These are phyloP conservation scores for Poecilia wingei DNA, from an alignment of 2,797 vertebrate species.

Conservation along the genomic window DNA sequence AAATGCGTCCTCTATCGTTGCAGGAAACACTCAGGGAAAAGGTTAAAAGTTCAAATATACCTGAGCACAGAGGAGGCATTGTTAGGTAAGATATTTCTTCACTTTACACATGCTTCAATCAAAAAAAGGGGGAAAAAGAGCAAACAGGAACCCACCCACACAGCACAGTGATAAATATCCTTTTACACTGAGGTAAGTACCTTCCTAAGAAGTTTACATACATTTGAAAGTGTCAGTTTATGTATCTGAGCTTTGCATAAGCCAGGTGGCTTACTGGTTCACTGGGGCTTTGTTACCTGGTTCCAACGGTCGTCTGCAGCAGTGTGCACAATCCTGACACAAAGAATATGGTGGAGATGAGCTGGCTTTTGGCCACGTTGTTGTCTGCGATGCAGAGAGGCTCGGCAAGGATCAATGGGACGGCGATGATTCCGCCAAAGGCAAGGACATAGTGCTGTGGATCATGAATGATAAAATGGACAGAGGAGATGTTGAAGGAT, in stretches of 20 bases:
- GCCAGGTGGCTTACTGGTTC: not conserved
- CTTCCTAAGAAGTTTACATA: not conserved
- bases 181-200: not conserved
- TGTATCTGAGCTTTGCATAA: not conserved
- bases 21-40: slow-evolving; percentile 3
- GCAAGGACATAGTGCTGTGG: slow-evolving; percentile 84
- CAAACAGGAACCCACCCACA: slow-evolving; percentile 3
- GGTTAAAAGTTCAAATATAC: not conserved
- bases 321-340: slow-evolving; percentile 83
- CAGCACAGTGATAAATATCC: not conserved
- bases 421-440: slow-evolving; percentile 83
- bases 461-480: not conserved
- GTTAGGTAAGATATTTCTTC: not conserved
- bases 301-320: slow-evolving; percentile 81
- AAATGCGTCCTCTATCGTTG: not conserved
- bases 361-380: slow-evolving; percentile 82
- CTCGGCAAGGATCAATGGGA: slow-evolving; percentile 84
- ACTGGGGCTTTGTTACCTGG: slow-evolving; percentile 70
- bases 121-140: not conserved
- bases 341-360: slow-evolving; percentile 87
- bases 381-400: slow-evolving; percentile 83
- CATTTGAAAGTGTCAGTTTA: not conserved
- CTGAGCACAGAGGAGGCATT: not conserved
- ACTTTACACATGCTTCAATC: not conserved
- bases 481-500: not conserved